phyloP scores from a whole-genome alignment of 1,140 invertebrate species.

The Drosophila melanogaster region Release_6_plus_ISO1_MT NC_004354.4:4944501-4945000 shows the following conservation, averaged over 20 bases:
- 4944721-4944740: slow-evolving; percentile 1
- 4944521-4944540: slow-evolving; percentile 4
- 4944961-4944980: slow-evolving; percentile 37
- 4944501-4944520: slow-evolving; percentile 4
- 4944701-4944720: slow-evolving; percentile 7
- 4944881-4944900: slow-evolving; percentile 27
- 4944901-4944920: slow-evolving; percentile 15
- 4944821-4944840: no score
- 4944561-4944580: slow-evolving; percentile 57
- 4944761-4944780: slow-evolving; percentile 8
- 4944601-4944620: slow-evolving; percentile 15
- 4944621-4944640: slow-evolving; percentile 15
- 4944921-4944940: slow-evolving; percentile 20
- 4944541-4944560: slow-evolving; percentile 32
- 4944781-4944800: neutral
- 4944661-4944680: slow-evolving; percentile 13
- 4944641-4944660: slow-evolving; percentile 42
- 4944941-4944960: slow-evolving; percentile 43
- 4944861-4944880: slow-evolving; percentile 16
- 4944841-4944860: slow-evolving; percentile 15
- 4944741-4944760: neutral
- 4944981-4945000: slow-evolving; percentile 34
- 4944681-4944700: slow-evolving; percentile 19
- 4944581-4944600: slow-evolving; percentile 63
- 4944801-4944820: no score